These are phyloP conservation scores for Marmota monax DNA, from an alignment of 2,113 vertebrate genomes.

Conservation along the genomic window DNA sequence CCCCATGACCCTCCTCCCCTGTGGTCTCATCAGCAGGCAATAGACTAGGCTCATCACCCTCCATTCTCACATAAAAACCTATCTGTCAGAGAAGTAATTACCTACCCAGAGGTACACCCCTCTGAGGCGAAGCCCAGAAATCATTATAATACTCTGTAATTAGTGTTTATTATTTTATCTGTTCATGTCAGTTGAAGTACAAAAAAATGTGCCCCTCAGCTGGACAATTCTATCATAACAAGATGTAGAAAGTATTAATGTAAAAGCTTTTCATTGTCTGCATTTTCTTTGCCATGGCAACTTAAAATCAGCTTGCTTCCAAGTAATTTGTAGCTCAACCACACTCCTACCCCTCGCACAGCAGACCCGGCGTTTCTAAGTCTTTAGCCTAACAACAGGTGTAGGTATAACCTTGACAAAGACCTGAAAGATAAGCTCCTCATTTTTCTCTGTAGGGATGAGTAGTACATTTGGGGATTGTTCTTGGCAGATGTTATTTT, in stretches of 20 bases:
- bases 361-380: constrained; percentile 79
- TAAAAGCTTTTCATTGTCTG: constrained; percentile 87
- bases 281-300: constrained; percentile 89
- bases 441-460: constrained; percentile 78
- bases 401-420: constrained; percentile 79
- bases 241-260: constrained; percentile 84
- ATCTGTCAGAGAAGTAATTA: constrained; percentile 78
- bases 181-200: constrained; percentile 80
- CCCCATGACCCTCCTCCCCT: constrained; percentile 69
- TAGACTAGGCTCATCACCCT: constrained; percentile 62
- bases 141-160: constrained; percentile 85
- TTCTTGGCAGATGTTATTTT: constrained; percentile 71
- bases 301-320: constrained; percentile 86
- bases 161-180: constrained; percentile 87
- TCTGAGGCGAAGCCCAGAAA: constrained; percentile 79
- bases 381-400: constrained; percentile 81
- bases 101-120: constrained; percentile 73
- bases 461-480: constrained; percentile 68
- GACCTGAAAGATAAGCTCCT: constrained; percentile 80
- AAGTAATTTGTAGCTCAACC: constrained; percentile 87
- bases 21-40: constrained; percentile 71
- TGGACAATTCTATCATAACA: constrained; percentile 86
- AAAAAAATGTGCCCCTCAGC: constrained; percentile 81
- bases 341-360: constrained; percentile 76
- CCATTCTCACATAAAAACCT: constrained; percentile 75